Percentiles rank a stretch among this genome's conserved stretches.
Conservation (phyloP, 2,113 vertebrate genomes). For the Delphinus delphis region DNA sequence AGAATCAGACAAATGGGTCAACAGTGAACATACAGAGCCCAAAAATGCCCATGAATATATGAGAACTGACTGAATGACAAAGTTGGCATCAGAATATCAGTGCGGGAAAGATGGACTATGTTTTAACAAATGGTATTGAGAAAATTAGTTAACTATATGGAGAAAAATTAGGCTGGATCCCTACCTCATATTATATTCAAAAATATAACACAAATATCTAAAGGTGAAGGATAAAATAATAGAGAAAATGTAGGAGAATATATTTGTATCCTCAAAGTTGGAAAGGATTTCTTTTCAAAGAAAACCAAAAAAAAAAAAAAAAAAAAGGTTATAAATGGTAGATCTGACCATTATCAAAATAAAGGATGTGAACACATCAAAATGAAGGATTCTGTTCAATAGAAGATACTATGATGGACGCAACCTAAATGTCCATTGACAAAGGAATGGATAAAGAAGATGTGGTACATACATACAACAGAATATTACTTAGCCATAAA, state of each 20-base stretch:
- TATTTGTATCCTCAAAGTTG: not conserved
- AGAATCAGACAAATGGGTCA: slow-evolving; percentile 4
- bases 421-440: not conserved
- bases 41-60: not conserved
- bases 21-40: not conserved
- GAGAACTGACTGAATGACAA: not conserved
- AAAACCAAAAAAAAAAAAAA: not conserved
- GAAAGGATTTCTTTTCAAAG: not conserved
- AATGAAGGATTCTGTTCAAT: slow-evolving; percentile 8
- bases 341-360: not conserved
- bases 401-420: not conserved
- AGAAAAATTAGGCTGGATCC: not conserved
- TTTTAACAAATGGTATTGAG: not conserved
- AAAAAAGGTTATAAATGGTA: not conserved
- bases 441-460: not conserved
- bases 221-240: not conserved
- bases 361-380: not conserved
- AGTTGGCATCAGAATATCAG: not conserved
- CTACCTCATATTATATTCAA: not conserved
- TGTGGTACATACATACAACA: not conserved
- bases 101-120: not conserved
- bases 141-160: not conserved
- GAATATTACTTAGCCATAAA: not conserved
- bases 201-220: slow-evolving; percentile 4
- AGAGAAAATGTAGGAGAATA: slow-evolving; percentile 2